Evolutionary conservation across 2,113 vertebrate species (phyloP), one percentile per base, ranked within the genome.

Genomic region (Periophthalmus modestus): DNA sequence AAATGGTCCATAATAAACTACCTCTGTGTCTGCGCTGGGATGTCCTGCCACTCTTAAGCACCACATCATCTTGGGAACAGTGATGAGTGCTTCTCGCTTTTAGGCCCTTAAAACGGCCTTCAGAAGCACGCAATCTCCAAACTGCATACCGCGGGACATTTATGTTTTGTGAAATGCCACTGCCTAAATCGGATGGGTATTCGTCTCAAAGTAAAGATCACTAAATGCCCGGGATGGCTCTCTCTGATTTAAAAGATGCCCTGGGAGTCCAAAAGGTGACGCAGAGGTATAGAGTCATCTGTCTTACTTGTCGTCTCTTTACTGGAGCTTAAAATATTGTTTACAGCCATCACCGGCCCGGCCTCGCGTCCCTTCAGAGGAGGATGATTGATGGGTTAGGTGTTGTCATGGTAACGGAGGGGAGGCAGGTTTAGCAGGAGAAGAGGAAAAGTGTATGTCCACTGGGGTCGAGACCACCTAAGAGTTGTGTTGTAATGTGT

Each of bases 301-400:
- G 69, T 85, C 79, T 79, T 65, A n/a, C 68, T 63, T 75, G 76
- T 83, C 85, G 66, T 72, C 36, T 61, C 68, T 68, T 66, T 75
- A 69, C 81, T 74, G 69, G 61, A 74, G 72, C 81, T 75, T 81
- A 71, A 80, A 79, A 86, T 78, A 73, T 80, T 87, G 79, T 88
- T 87, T 83, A 75, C 72, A 61, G 65, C 68, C 79, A 68, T 74
- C 76, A 13, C 72, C 85, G 83, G 72, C 78, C 84, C 62, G 83
- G 72, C 78, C 84, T 59, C 57, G 43, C 77, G 80, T 68, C 83
- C 75, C 66, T 72, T 65, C 58, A n/a, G 74, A 75, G 65, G 68
- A 6, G 69, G 76, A 83, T 89, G 86, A 90, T 85, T 88, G 89
- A 90, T 89, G 81, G 57, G 65, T 33, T 75, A 85, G 76, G 71